Base-by-base conservation (phyloP, 1,140 invertebrate species). In the Periplaneta americana region DNA sequence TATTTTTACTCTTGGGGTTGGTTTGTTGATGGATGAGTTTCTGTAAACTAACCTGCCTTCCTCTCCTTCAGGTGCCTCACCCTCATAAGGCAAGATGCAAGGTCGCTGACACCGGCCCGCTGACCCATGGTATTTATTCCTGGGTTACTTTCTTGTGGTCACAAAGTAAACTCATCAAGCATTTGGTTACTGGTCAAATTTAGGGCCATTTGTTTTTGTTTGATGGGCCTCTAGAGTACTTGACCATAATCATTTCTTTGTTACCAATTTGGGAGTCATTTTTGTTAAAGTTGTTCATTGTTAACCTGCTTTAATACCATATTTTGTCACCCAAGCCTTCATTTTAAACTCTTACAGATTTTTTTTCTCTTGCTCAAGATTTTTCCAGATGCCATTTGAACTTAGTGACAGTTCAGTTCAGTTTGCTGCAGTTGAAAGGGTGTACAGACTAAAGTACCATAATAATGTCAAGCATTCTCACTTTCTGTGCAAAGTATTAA, bases 121-220 rank as follows among this genome's bases (percentile, higher is more conserved):
- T 83, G 83, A 82, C 84, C 85, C 85, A 86, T 86, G 85, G 85
- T 86, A 86, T 86, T 85, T 86, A 86, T 86, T 84, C 84, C 84
- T 85, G 84, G 84, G 84, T 83, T 83, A 79, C 82, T 85, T 83
- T 84, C 32, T 84, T 81, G 81, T 84, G 83, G 83, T 82, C 77
- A 81, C 75, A 75, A 82, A 79, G 34, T 34, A 82, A 79, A 79
- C 75, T 83, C 79, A 82, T 83, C 82, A 80, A 83, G 82, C 82
- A 80, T 83, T 83, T 80, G 79, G 48, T 82, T 82, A 80, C 75
- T 82, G 81, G 81, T 82, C 79, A 82, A 78, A 80, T 74, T 80
- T 82, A 82, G 78, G 82, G 82, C 82, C 82, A 77, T 77, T 82
- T 66, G 78, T 78, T 82, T 82, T 82, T 80, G 79, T 82, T 82